These are phyloP conservation scores for Heterodera schachtii DNA, from an alignment of 1,140 invertebrate species.

Conservation along the genomic window DNA sequence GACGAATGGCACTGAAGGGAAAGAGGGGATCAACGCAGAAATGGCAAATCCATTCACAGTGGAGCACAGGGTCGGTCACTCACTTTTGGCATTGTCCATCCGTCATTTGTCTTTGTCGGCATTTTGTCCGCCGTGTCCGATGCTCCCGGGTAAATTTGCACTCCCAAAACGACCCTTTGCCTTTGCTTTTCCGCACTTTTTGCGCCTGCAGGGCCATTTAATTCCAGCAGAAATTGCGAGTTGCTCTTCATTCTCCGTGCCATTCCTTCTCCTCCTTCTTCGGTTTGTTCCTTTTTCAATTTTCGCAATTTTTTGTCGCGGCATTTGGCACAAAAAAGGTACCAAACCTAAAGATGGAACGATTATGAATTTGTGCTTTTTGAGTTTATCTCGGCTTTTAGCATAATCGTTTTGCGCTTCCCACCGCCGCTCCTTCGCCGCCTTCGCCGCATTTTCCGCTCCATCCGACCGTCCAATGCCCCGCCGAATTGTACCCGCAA, in stretches of 20 bases:
- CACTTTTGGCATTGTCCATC: slow-evolving; percentile 2
- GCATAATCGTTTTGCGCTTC: neutral
- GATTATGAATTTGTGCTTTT: neutral
- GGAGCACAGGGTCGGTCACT: neutral
- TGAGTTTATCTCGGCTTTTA: neutral
- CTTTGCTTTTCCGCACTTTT: slow-evolving; percentile 55
- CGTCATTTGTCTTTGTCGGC: neutral
- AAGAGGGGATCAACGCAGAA: neutral
- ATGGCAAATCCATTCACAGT: neutral
- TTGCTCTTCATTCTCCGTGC: slow-evolving; percentile 78
- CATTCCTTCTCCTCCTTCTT: slow-evolving; percentile 53
- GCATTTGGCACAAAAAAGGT: slow-evolving; percentile 85
- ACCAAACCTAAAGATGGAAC: slow-evolving; percentile 72
- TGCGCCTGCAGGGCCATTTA: slow-evolving; percentile 72
- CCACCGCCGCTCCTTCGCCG: slow-evolving; percentile 77
- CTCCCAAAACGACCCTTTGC: slow-evolving; percentile 21
- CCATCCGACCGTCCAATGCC: slow-evolving; percentile 83
- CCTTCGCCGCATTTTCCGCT: slow-evolving; percentile 85
- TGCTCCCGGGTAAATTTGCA: neutral
- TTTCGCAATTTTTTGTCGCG: slow-evolving; percentile 78
- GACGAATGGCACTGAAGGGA: slow-evolving; percentile 7
- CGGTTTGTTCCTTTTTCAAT: slow-evolving; percentile 62
- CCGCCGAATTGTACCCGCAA: slow-evolving; percentile 83
- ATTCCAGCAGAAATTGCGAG: slow-evolving; percentile 86
- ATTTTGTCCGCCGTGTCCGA: slow-evolving; percentile 30